Evolutionary conservation across 2,888 invertebrate species (phyloP), one percentile per base, ranked within the genome.

Genomic region (Limenitis arthemis): DNA sequence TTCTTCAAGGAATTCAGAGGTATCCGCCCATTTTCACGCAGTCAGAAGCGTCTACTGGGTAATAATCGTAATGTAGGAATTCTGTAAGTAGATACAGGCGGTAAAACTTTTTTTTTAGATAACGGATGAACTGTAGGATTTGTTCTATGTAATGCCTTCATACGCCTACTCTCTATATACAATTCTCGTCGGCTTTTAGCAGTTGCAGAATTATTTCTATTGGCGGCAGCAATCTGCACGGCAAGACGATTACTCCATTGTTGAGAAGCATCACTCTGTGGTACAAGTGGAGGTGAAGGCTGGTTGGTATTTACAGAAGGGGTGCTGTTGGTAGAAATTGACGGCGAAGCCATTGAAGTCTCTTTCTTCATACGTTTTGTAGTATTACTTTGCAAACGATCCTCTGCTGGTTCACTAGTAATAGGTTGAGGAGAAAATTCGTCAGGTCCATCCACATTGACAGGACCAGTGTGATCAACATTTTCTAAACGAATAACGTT

Each of bases 181-280:
- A 79, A 55, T 12, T 86, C 85, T 52, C 79, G 68, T 61, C 86
- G 69, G 50, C 69, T 76, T 49, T 76, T 71, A 4, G 86, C 86
- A 11, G 82, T 84, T 28, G 68, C 58, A 1, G 86, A 86, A 54
- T 68, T 73, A 64, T 86, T 86, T 63, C 80, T 75, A 54, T 87
- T 86, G 0, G 83, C 86, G 8, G 77, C 85, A 6, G 86, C 69
- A 56, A 86, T 86, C 62, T 83, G 85, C 5, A 86, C 83, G 1
- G 86, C 86, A 8, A 86, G 72, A 1, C 86, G 78, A 61, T 79
- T 76, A 57, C 83, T 84, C 82, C 81, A 84, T 40, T 68, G 67
- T 54, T 79, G 76, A 5, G 68, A 55, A 28, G 55, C 53, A 36
- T 59, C 57, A 41, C 52, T 49, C 52, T 61, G 62, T 56, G 56